Conservation (phyloP, 2,797 vertebrate species). For the Phoebastria nigripes region DNA sequence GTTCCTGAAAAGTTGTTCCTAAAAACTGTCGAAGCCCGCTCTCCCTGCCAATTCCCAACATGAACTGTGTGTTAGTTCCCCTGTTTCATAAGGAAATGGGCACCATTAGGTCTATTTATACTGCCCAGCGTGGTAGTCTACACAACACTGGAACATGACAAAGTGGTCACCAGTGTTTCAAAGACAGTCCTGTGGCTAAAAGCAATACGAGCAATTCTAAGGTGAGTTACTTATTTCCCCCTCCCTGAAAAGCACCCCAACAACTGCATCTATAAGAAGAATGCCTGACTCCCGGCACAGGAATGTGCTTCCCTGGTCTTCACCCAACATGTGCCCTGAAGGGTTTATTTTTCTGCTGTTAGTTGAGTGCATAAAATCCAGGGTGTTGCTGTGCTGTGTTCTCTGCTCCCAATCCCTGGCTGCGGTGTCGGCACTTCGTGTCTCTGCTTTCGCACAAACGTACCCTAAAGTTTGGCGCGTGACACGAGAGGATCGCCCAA, state of each 20-base stretch:
- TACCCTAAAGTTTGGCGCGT: background rate
- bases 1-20: background rate
- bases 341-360: background rate
- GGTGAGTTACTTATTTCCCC: background rate
- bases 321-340: accelerated
- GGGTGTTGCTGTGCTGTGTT: background rate
- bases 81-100: background rate
- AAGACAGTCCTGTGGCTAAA: background rate
- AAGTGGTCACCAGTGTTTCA: background rate
- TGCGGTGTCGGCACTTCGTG: accelerated
- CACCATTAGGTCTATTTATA: background rate
- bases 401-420: background rate
- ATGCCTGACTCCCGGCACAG: background rate
- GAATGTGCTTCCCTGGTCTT: background rate
- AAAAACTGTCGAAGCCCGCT: background rate
- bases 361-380: background rate
- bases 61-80: background rate
- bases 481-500: background rate
- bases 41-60: background rate
- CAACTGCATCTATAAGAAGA: background rate
- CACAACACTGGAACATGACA: background rate
- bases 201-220: background rate
- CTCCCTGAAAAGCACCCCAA: background rate
- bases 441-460: background rate
- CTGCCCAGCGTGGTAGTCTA: background rate